phyloP scores from a whole-genome alignment of 2,113 vertebrate species.

The Phocoena phocoena region DNA sequence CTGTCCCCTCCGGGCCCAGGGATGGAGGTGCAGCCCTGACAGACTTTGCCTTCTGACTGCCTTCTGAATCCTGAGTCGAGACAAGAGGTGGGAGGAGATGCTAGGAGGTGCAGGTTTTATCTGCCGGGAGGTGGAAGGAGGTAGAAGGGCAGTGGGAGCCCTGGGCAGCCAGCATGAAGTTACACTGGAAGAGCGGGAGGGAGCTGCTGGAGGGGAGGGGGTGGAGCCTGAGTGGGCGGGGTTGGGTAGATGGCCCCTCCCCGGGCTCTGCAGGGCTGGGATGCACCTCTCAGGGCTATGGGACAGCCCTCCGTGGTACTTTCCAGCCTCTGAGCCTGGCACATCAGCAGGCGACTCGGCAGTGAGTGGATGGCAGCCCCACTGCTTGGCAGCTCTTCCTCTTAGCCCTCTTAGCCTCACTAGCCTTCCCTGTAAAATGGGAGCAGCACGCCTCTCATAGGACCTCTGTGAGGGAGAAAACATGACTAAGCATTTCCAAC shows the following conservation, averaged over 20 bases:
- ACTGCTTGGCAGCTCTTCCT: background rate
- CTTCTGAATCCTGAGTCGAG: background rate
- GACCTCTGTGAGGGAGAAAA: background rate
- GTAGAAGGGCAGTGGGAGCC: background rate
- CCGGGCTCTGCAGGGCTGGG: background rate
- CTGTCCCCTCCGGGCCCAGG: background rate
- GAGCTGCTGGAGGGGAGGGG: background rate
- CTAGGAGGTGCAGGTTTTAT: background rate
- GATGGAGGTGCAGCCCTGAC: background rate
- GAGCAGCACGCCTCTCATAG: background rate
- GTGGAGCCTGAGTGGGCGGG: background rate
- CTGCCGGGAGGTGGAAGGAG: background rate
- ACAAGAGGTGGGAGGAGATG: background rate
- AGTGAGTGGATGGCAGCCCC: background rate
- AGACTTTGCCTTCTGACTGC: background rate
- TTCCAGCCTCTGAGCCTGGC: background rate
- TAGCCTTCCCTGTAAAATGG: rapidly evolving
- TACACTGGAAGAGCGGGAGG: background rate
- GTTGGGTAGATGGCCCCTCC: background rate
- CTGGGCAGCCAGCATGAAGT: background rate
- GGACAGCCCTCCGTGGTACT: too few species aligned
- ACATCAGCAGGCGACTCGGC: background rate
- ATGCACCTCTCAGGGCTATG: background rate
- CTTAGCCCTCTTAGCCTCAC: background rate
- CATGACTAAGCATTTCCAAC: background rate